Evolutionary conservation across 2,797 vertebrate genomes (phyloP).

Genomic region (Enteromius argenteus): DNA sequence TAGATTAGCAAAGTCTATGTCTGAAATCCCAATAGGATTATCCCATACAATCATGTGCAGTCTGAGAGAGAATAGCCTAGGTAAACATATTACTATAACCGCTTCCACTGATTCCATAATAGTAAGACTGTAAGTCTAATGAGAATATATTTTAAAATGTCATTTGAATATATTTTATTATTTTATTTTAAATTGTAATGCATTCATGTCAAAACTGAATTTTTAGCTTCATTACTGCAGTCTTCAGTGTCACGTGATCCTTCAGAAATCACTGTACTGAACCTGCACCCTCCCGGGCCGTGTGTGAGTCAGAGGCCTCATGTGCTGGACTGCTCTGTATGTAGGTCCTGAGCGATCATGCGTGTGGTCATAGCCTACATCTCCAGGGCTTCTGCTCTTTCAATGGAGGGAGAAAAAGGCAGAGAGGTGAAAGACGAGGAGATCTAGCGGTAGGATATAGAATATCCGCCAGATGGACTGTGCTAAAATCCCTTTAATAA

Average conservation of each 20-base stretch:
- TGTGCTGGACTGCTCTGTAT: conserved; percentile 51
- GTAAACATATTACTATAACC: not conserved
- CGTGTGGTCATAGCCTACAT: conserved; percentile 77
- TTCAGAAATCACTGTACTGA: not conserved
- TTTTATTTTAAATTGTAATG: not conserved
- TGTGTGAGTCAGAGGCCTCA: not conserved
- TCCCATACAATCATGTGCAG: conserved; percentile 21
- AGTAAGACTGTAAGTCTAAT: not conserved
- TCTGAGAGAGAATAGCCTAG: not conserved
- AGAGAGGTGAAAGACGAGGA: conserved; percentile 32
- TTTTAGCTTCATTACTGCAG: not conserved
- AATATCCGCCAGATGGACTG: not conserved
- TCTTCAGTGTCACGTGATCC: conserved; percentile 1
- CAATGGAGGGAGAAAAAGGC: conserved; percentile 12
- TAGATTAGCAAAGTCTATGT: conserved; percentile 40
- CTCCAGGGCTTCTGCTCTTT: conserved; percentile 68
- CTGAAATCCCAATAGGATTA: conserved; percentile 50
- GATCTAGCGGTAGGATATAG: conserved; percentile 10
- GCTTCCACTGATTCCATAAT: not conserved
- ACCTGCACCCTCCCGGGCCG: not conserved
- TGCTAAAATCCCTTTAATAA: not conserved
- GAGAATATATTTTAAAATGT: not conserved
- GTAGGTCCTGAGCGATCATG: conserved; percentile 68
- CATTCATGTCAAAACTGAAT: not conserved
- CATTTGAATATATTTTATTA: not conserved